Base-by-base conservation (phyloP, 2,113 vertebrate species). In the Labrus mixtus region DNA sequence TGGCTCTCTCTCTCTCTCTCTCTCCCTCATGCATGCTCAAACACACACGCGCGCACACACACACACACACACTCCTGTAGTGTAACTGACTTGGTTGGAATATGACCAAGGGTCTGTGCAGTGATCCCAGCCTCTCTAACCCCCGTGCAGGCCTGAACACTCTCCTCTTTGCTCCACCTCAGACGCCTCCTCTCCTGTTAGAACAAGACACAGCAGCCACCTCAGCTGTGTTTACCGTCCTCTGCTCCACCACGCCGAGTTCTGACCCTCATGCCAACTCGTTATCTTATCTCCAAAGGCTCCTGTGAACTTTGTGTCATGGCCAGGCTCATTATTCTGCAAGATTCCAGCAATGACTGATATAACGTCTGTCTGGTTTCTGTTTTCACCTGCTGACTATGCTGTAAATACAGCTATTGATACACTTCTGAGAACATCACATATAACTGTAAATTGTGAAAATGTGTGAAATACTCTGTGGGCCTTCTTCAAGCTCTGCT, bases 31-130 rank as follows among this genome's bases (percentile, higher is more conserved):
- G 20, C 56, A 19, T 23, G 8, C 50, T 11, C 37, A 57, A 3
- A 48, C 68, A 71, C 39, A 41, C 46, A 29, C 64, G 37, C 25
- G 46, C 58, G 64, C 59, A 41, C 57, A 51, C 69, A 72, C 43
- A 53, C 55, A 45, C 68, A 64, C 50, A 61, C 15, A 37, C 8
- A 65, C 15, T 33, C 11, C 25, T 71, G 66, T 68, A 61, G 80
- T 63, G 73, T 86, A 69, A 87, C 66, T 60, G 72, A 82, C 77
- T 77, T 33, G 50, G 62, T 53, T 82, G 83, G 87, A 83, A 65
- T 61, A 43, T 16, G 60, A 83, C 75, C 78, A 76, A 20, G 45
- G 53, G 36, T 60, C 33, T 23, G 37, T 72, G 45, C 29, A 33
- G 39, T 50, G 65, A 77, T 78, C 76, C 67, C 41, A 22, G 64